Evolutionary conservation across 2,888 invertebrate genomes (phyloP).

Genomic region (Epsilonema sp.): DNA sequence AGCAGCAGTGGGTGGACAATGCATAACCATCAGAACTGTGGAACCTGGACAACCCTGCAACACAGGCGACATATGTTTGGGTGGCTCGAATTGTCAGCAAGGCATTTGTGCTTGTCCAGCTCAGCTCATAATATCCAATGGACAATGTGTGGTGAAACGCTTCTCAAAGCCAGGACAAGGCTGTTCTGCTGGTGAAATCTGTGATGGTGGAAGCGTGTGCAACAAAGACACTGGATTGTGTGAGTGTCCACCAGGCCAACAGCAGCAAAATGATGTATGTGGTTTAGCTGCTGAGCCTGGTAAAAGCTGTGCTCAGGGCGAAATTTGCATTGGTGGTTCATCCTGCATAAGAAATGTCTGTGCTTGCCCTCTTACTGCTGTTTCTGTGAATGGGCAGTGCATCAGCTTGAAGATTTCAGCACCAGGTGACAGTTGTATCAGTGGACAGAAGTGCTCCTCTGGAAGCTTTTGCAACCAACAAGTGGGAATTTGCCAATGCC

Average conservation of each 20-base stretch:
- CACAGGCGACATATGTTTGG: background rate
- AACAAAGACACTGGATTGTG: background rate
- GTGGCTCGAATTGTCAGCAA: constrained; percentile 3
- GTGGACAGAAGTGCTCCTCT: too few species aligned
- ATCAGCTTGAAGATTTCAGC: too few species aligned
- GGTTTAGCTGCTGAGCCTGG: background rate
- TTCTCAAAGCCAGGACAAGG: background rate
- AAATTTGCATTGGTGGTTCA: background rate
- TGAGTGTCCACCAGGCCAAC: background rate
- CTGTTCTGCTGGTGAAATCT: background rate
- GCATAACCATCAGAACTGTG: background rate
- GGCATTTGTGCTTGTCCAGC: constrained; percentile 4
- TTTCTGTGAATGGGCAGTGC: too few species aligned
- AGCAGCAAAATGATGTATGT: background rate
- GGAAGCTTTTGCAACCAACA: too few species aligned
- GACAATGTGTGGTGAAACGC: constrained; percentile 12
- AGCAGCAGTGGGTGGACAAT: background rate
- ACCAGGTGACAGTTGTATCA: too few species aligned
- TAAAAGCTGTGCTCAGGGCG: background rate
- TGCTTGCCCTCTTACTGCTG: too few species aligned
- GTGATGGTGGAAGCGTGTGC: background rate
- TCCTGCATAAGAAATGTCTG: too few species aligned
- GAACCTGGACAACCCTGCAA: background rate
- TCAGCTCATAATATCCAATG: constrained; percentile 10
- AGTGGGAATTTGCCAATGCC: background rate